These are phyloP conservation scores for Ochotona princeps DNA, from an alignment of 2,113 vertebrate genomes.

Conservation along the genomic window DNA sequence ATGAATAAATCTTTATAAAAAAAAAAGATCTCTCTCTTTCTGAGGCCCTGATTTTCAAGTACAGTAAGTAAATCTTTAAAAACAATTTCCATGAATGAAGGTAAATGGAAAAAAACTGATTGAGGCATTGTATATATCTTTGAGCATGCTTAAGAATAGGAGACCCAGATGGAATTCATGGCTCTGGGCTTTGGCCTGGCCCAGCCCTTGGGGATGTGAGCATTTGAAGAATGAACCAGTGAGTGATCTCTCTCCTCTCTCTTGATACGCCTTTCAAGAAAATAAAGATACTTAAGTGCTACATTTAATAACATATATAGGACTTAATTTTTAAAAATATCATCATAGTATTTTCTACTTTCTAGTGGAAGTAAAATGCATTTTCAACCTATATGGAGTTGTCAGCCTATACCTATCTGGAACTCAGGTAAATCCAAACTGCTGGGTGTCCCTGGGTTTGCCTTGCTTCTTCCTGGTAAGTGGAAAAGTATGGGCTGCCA, in stretches of 20 bases:
- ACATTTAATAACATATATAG: background rate
- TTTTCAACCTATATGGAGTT: background rate
- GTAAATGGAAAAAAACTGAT: background rate
- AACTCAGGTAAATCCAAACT: background rate
- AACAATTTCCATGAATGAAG: background rate
- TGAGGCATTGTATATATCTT: slow-evolving; percentile 16
- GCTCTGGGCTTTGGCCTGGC: no score
- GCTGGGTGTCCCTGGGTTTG: slow-evolving; percentile 1
- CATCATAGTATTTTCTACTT: background rate
- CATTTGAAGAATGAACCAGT: no score
- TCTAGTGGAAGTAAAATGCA: background rate
- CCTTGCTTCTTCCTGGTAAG: background rate
- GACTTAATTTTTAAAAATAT: background rate
- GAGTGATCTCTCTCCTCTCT: no score
- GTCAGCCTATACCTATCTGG: background rate
- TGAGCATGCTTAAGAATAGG: background rate
- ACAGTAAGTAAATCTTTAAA: no score
- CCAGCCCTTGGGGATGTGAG: no score
- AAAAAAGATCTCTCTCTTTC: no score
- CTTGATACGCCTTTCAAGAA: no score
- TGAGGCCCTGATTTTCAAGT: no score
- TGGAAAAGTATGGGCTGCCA: background rate
- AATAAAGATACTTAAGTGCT: no score
- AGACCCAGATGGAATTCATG: no score
- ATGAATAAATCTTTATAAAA: no score